Percentiles rank a stretch among this genome's conserved stretches.
Conservation (phyloP, 2,797 vertebrate species). For the Gobionotothen gibberifrons region DNA sequence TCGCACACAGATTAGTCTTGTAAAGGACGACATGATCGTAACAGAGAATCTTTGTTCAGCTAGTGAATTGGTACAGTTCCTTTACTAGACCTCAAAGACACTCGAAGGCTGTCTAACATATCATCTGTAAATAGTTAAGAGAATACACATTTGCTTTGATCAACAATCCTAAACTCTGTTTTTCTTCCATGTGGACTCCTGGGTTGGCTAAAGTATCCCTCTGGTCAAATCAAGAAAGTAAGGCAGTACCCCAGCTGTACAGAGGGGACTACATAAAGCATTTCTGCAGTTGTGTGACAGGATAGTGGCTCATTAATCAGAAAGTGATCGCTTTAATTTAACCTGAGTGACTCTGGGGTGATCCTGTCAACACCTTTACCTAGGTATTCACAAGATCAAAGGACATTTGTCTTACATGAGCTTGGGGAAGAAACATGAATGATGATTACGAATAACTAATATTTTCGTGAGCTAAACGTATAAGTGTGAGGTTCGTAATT, state of each 20-base stretch:
- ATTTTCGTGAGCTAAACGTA: conserved; percentile 9
- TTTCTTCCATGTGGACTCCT: conserved; percentile 12
- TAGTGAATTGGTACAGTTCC: conserved; percentile 47
- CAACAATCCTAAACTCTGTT: conserved; percentile 9
- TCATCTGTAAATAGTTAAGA: conserved; percentile 4
- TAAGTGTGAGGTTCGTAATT: conserved; percentile 3
- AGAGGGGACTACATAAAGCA: conserved; percentile 21
- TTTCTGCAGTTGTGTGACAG: conserved; percentile 25
- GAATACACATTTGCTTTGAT: conserved; percentile 19
- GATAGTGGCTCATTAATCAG: conserved; percentile 28
- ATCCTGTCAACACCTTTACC: conserved; percentile 36
- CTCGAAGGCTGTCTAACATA: conserved; percentile 12
- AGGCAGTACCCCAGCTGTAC: conserved; percentile 1
- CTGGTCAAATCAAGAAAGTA: conserved; percentile 9
- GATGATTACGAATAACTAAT: conserved; percentile 24
- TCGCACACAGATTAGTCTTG: conserved; percentile 56
- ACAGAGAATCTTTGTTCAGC: conserved; percentile 68
- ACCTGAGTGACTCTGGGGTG: conserved; percentile 43
- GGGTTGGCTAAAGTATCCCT: conserved; percentile 11
- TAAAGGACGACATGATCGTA: conserved; percentile 36
- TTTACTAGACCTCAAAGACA: conserved; percentile 34
- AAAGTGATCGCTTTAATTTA: conserved; percentile 41
- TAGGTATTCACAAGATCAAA: conserved; percentile 34
- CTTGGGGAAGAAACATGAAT: not conserved
- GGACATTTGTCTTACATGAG: conserved; percentile 22